phyloP scores from a whole-genome alignment of 2,888 invertebrate genomes.

The Ornithoptera priamus region DNA sequence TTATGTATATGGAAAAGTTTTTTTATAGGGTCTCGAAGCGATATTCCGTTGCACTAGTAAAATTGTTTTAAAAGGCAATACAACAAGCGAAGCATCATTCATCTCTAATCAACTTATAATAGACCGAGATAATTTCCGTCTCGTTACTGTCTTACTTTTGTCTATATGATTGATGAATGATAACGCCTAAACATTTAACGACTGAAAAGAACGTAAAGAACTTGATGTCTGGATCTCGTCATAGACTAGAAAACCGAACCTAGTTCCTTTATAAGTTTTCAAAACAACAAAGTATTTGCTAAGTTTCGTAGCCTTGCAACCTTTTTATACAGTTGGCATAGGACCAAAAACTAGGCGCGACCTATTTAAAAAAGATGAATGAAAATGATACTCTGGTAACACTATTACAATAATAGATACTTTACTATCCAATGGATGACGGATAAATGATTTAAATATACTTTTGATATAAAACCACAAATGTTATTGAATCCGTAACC shows the following conservation, averaged over 20 bases:
- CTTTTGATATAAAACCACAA: too few species aligned
- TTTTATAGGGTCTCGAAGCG: too few species aligned
- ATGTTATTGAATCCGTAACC: too few species aligned
- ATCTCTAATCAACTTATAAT: slow-evolving; percentile 8
- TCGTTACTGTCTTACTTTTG: slow-evolving; percentile 4
- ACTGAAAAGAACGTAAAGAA: background rate
- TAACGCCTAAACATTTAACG: background rate
- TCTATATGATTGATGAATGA: slow-evolving; percentile 18
- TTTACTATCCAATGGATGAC: background rate
- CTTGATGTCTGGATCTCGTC: background rate
- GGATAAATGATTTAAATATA: too few species aligned
- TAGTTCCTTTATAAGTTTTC: background rate
- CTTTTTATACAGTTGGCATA: slow-evolving; percentile 21
- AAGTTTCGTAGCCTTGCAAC: slow-evolving; percentile 3
- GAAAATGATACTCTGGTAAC: background rate
- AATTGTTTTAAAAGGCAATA: background rate
- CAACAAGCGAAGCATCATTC: slow-evolving; percentile 1
- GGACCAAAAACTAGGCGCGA: slow-evolving; percentile 16
- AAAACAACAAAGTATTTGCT: background rate
- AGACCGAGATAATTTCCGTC: slow-evolving; percentile 1
- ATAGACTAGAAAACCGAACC: background rate
- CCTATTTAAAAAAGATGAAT: slow-evolving; percentile 11
- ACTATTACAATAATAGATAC: background rate
- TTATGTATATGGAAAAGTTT: background rate
- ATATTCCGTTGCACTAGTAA: background rate